Evolutionary conservation across 2,113 vertebrate genomes (phyloP), one percentile per base, ranked within the genome.

Genomic region (Lophotis ruficrista): DNA sequence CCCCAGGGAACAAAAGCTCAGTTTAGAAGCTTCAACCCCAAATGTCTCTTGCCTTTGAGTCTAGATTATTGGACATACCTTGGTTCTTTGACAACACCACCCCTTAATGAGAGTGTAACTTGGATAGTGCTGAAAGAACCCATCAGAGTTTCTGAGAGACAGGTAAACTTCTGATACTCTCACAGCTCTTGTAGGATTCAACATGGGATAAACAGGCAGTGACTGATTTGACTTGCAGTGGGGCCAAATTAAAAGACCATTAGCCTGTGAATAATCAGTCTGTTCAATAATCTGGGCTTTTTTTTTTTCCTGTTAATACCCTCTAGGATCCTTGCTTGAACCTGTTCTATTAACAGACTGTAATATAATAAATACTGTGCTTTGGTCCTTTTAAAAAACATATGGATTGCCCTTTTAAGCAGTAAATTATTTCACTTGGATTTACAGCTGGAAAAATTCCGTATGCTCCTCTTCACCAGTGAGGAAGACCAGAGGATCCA

Each of bases 31-130:
- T 99, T 99, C 98, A 99, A 99, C 91, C 99, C 99, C 14, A 99
- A 98, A 96, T 99, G 98, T 96, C 98, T 99, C 53, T 98, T 99
- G 94, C 99, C 99, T n/a, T 96, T 97, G 86, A 98, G 95, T 96
- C 97, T 99, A 73, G 98, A 99, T 94, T 99, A 98, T 87, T 99
- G 99, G 99, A 99, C 99, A 6, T 99, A 99, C 93, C 98, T 98
- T 0, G 99, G 99, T 37, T 99, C 99, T 24, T 95, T 99, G 96
- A 99, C 99, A 50, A 99, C 99, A 0, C 99, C 99, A 12, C 99
- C 99, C 0, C 98, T 99, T 37, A 97, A 98, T 5, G 99, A 99
- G 97, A 99, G 99, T 2, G 99, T 99, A 65, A 99, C 96, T 15
- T 99, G 99, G 99, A 98, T 99, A 24, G 97, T 99, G 66, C 98